A percentile compares a stretch with the other conserved stretches of the same genome.
Evolutionary conservation across 2,113 vertebrate genomes (phyloP).

Genomic region (Holacanthus passer): DNA sequence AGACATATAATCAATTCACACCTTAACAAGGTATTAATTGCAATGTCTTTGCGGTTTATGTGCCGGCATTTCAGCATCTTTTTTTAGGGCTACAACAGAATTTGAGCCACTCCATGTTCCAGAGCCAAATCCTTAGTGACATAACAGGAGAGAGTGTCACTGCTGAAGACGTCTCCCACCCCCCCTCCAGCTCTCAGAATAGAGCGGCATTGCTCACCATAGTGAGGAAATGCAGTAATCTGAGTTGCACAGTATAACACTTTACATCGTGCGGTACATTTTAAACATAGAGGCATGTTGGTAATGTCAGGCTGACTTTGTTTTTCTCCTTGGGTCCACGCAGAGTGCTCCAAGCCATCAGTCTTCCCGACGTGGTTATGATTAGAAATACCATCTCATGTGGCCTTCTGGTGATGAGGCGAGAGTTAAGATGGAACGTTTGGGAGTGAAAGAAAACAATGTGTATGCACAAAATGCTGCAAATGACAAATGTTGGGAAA

Average conservation of each 20-base stretch:
- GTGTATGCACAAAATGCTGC: neutral
- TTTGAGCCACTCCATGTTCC: conserved; percentile 19
- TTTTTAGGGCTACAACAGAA: conserved; percentile 26
- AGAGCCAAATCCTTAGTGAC: conserved; percentile 36
- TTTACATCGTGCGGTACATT: conserved; percentile 2
- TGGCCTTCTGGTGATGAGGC: neutral
- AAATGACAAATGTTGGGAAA: conserved; percentile 19
- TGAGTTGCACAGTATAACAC: conserved; percentile 21
- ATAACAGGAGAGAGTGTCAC: conserved; percentile 43
- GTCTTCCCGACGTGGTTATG: conserved; percentile 7
- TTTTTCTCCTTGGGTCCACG: conserved; percentile 32
- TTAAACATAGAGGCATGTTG: neutral
- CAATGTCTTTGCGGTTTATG: neutral
- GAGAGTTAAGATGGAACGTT: conserved; percentile 29
- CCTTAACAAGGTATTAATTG: conserved; percentile 34
- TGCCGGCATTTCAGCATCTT: neutral
- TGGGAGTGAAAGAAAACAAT: neutral
- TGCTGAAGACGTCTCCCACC: conserved; percentile 27
- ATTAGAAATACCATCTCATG: neutral
- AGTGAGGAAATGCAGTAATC: conserved; percentile 39
- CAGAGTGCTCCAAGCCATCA: neutral
- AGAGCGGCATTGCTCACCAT: conserved; percentile 27
- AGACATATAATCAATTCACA: conserved; percentile 25
- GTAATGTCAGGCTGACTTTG: conserved; percentile 36
- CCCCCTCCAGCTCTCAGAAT: conserved; percentile 36